Base-by-base conservation (phyloP, 2,888 invertebrate genomes). In the Phoronis australis region DNA sequence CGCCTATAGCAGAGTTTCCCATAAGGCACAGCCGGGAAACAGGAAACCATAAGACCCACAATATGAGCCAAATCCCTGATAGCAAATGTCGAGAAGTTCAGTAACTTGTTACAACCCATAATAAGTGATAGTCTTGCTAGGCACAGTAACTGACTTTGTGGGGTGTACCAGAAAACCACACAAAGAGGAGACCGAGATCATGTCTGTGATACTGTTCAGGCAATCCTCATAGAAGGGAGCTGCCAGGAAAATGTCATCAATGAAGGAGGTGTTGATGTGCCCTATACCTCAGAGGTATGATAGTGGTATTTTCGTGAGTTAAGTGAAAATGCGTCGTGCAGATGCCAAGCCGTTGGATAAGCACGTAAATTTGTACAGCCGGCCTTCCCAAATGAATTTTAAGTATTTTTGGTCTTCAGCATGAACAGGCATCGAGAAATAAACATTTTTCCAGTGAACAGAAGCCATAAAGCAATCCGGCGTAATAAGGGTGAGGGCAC, bases 1-100 rank as follows among this genome's bases (percentile, higher is more conserved):
- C 38, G 31, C 9, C 48, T 15, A 22, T 48, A 48, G 43, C 37
- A 48, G 12, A 48, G 5, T 24, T 37, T 44, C n/a, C 48, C 42
- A 35, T 23, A 43, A 4, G 23, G 25, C 9, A 48, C 48, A n/a
- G 27, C 42, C 20, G 31, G 42, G 23, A 43, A 48, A 25, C 42
- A 43, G 2, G 37, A 24, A 3, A 43, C 26, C 43, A 48, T 48
- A n/a, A 43, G 15, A 15, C 48, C 48, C 18, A 48, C 15, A 2
- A 9, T 21, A 24, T 24, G 26, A 12, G 42, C 35, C 12, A 48
- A 44, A 15, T 20, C 37, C 24, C 47, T 15, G 9, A 47, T 47
- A 23, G 40, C 9, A 27, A 25, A 18, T 12, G 6, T 23, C n/a
- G n/a, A n/a, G n/a, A n/a, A n/a, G n/a, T n/a, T n/a, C n/a, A n/a